Evolutionary conservation across 2,888 invertebrate species (phyloP), one percentile per base, ranked within the genome.

Genomic region (Cyclophora punctaria): DNA sequence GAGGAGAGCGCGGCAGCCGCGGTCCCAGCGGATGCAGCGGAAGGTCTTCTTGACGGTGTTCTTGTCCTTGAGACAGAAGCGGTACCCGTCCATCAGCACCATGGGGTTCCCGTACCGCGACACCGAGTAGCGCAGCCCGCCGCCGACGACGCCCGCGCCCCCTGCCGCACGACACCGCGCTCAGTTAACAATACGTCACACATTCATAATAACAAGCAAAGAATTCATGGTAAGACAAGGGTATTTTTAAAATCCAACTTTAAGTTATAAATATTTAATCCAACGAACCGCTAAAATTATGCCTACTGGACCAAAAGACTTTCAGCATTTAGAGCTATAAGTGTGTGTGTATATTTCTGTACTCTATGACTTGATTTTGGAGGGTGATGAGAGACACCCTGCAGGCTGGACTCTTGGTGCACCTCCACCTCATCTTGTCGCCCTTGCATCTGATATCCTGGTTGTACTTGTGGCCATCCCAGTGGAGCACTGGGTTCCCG

Each of bases 361-460:
- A 20, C 20, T 20, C 20, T 20, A 20, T 20, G 20, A 20, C 20
- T 20, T 20, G 20, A 20, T 70, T 63, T 5, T 73, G 61, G 3
- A 66, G 34, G 3, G 76, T 78, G n/a, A 66, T 60, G n/a, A 78
- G 52, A 34, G 64, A 60, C 1, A 76, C 70, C 6, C 69, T 59
- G 50, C 78, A 77, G 1, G 64, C 64, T 2, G 58, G 55, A 44
- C 63, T 60, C 51, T 66, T 73, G 41, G 57, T 57, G 51, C 78
- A 78, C 4, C 61, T 60, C 77, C 77, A 78, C 5, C 70, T 52
- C 42, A 1, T 20, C 20, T 20, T 20, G 20, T 20, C 20, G 56
- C 57, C 41, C 60, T 62, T 3, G 58, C 52, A 2, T 71, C 73
- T 47, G 48, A 20, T 7, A 33, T 20, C 20, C 20, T 20, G 20